Evolutionary conservation across 2,113 vertebrate species (phyloP).

Genomic region (Phaethornis superciliosus): DNA sequence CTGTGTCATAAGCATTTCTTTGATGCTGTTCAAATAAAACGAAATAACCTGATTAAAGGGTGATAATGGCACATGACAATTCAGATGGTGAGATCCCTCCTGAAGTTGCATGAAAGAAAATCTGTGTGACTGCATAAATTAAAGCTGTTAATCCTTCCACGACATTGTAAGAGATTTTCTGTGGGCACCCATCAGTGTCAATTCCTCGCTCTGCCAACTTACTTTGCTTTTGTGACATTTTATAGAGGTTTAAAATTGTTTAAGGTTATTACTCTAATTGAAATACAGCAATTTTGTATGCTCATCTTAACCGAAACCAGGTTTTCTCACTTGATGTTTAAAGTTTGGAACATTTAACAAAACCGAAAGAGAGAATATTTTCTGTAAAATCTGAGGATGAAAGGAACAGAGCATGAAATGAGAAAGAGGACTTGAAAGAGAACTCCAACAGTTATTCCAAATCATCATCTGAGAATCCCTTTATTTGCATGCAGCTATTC

Average conservation of each 20-base stretch:
- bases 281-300: slow-evolving; percentile 47
- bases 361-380: slow-evolving; percentile 34
- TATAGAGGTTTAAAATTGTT: slow-evolving; percentile 58
- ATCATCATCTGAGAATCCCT: slow-evolving; percentile 20
- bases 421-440: slow-evolving; percentile 58
- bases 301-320: slow-evolving; percentile 38
- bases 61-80: slow-evolving; percentile 58
- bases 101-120: slow-evolving; percentile 54
- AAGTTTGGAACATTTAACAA: slow-evolving; percentile 36
- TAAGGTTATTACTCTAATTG: slow-evolving; percentile 54
- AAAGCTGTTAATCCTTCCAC: slow-evolving; percentile 53
- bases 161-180: slow-evolving; percentile 61
- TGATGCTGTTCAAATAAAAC: slow-evolving; percentile 79
- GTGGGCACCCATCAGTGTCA: slow-evolving; percentile 47
- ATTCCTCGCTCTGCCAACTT: slow-evolving; percentile 52
- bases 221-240: slow-evolving; percentile 52
- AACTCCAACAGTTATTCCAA: slow-evolving; percentile 1
- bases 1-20: slow-evolving; percentile 90
- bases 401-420: slow-evolving; percentile 68
- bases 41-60: slow-evolving; percentile 51
- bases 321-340: slow-evolving; percentile 27
- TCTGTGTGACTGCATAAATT: slow-evolving; percentile 67
- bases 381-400: slow-evolving; percentile 57
- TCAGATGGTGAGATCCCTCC: slow-evolving; percentile 57
- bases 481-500: slow-evolving; percentile 52